phyloP scores from a whole-genome alignment of 2,113 vertebrate species.

The Ursus arctos region DNA sequence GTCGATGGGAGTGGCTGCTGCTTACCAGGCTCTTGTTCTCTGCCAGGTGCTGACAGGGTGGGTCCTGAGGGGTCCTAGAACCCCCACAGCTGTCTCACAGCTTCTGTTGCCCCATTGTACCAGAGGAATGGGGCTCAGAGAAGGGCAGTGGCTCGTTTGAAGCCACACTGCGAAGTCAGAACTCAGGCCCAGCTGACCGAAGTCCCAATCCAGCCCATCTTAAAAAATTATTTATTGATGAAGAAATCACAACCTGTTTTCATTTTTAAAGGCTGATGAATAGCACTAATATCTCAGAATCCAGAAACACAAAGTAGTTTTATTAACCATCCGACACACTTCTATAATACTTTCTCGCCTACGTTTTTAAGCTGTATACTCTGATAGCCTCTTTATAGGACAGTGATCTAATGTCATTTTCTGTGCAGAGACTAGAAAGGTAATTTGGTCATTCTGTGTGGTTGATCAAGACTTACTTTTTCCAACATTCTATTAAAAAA shows the following conservation, averaged over 20 bases:
- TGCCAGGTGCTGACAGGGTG: rapidly evolving
- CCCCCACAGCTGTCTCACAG: rapidly evolving
- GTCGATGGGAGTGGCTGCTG: not conserved
- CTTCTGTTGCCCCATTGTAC: not conserved
- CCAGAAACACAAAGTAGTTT: not conserved
- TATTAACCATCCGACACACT: not conserved
- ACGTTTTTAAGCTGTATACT: not conserved
- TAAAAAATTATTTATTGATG: not conserved
- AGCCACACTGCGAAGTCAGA: not conserved
- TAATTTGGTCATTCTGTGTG: not conserved
- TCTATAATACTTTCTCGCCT: not conserved
- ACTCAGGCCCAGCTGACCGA: not conserved
- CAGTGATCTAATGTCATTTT: not conserved
- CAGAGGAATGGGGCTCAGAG: not conserved
- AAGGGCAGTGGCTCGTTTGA: not conserved
- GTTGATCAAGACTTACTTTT: not conserved
- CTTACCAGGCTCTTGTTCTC: not conserved
- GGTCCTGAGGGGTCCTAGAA: not conserved
- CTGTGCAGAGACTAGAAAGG: not conserved
- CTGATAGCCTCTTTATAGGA: not conserved
- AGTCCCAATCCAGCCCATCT: not conserved
- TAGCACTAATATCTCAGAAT: not conserved
- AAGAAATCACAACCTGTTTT: not conserved
- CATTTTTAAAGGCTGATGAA: not conserved
- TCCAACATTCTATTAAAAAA: not conserved